phyloP scores from a whole-genome alignment of 2,888 invertebrate genomes.

The Mycogona germanica region DNA sequence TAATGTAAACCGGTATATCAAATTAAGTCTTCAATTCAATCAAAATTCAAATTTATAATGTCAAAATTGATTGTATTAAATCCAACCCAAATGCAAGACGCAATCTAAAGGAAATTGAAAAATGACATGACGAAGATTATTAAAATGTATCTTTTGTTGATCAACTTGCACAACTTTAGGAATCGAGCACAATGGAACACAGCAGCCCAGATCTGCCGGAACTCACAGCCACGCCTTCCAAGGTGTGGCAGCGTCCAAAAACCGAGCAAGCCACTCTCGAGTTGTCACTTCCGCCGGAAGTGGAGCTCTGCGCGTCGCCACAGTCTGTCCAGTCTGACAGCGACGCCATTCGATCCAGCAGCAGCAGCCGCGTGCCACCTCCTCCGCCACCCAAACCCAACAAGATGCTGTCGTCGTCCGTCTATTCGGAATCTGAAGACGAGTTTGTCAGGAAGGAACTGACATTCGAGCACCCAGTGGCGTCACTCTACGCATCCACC shows the following conservation, averaged over 20 bases:
- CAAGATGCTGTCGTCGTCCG: background rate
- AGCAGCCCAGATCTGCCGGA: too few species aligned
- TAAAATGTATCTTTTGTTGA: too few species aligned
- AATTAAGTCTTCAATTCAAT: too few species aligned
- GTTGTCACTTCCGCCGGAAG: background rate
- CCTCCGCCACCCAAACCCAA: slow-evolving; percentile 11
- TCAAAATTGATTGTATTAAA: too few species aligned
- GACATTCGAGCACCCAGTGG: slow-evolving; percentile 1
- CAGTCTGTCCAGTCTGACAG: background rate
- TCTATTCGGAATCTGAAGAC: slow-evolving; percentile 15
- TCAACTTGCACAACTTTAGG: too few species aligned
- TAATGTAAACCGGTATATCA: too few species aligned
- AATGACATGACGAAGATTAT: too few species aligned
- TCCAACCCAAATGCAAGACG: too few species aligned
- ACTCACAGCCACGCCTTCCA: slow-evolving; percentile 9
- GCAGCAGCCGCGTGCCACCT: slow-evolving; percentile 7
- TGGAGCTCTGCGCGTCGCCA: background rate
- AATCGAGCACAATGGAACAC: too few species aligned
- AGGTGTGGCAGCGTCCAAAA: slow-evolving; percentile 14
- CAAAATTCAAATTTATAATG: too few species aligned
- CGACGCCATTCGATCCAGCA: too few species aligned
- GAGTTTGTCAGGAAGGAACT: slow-evolving; percentile 14
- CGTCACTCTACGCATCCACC: background rate
- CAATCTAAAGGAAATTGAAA: too few species aligned
- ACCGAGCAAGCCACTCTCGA: slow-evolving; percentile 12